These are phyloP conservation scores for Nasua narica DNA, from an alignment of 2,797 vertebrate genomes.

Conservation along the genomic window DNA sequence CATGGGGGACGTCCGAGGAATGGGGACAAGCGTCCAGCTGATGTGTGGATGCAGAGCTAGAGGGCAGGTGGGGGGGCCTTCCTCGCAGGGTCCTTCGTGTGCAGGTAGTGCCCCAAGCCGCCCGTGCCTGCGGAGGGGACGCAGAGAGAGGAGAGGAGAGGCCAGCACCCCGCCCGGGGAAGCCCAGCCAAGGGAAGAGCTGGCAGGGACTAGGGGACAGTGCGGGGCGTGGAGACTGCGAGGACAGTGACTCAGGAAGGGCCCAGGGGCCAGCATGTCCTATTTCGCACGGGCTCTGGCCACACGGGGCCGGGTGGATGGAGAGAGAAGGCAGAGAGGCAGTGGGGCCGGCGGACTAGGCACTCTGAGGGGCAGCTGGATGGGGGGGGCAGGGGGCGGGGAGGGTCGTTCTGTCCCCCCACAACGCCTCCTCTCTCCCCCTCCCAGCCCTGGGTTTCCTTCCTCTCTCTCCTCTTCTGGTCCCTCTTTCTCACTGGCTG, in stretches of 20 bases:
- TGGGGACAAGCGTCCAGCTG: rapidly evolving
- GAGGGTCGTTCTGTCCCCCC: neutral
- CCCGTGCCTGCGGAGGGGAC: rapidly evolving
- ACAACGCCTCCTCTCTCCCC: neutral
- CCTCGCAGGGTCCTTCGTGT: too few relatives aligned
- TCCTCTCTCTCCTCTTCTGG: neutral
- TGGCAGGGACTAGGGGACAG: neutral
- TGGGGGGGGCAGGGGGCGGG: neutral
- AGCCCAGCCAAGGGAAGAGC: rapidly evolving
- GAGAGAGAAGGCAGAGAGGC: neutral
- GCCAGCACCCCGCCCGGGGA: neutral
- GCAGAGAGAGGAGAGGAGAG: neutral
- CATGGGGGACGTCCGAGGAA: neutral
- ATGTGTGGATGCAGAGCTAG: neutral
- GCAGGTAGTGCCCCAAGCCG: neutral
- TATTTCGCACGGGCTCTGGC: neutral
- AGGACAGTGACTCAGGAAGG: too few relatives aligned
- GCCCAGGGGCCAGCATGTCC: rapidly evolving
- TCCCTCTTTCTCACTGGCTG: neutral
- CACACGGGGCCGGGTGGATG: neutral
- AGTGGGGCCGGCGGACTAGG: neutral
- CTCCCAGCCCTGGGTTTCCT: neutral
- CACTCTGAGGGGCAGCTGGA: neutral
- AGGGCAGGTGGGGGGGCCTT: neutral
- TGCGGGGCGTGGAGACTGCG: too few relatives aligned